A percentile compares a stretch with the other conserved stretches of the same genome.
Evolutionary conservation across 2,113 vertebrate genomes (phyloP).

Genomic region (Triplophysa siluroides): DNA sequence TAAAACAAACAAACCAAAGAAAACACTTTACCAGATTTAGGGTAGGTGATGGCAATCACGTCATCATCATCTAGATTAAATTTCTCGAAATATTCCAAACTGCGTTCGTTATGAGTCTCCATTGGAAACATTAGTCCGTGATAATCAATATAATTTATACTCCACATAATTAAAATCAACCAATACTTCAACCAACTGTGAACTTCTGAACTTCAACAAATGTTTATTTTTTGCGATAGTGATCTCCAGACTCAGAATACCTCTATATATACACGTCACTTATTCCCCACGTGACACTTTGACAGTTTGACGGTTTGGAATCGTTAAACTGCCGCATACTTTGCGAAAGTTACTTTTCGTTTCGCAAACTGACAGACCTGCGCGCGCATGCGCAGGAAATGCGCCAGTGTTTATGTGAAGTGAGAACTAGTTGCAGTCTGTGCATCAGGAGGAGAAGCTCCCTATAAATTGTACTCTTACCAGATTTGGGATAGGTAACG

Average conservation of each 20-base stretch:
- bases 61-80: slow-evolving; percentile 64
- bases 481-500: slow-evolving; percentile 77
- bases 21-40: slow-evolving; percentile 56
- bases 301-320: too few relatives aligned
- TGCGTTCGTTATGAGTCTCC: slow-evolving; percentile 59
- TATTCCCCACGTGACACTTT: too few relatives aligned
- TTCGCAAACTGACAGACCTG: background rate
- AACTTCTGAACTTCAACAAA: too few relatives aligned
- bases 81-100: slow-evolving; percentile 59
- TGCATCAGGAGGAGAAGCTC: background rate
- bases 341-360: background rate
- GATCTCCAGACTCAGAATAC: too few relatives aligned
- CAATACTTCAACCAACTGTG: too few relatives aligned
- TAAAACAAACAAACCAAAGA: background rate
- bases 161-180: background rate
- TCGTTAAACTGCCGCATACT: background rate
- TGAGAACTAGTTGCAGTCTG: background rate
- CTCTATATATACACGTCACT: too few relatives aligned
- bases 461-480: slow-evolving; percentile 42
- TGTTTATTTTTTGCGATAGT: too few relatives aligned
- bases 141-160: slow-evolving; percentile 13
- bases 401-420: too few relatives aligned
- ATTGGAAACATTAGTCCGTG: slow-evolving; percentile 50
- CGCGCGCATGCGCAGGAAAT: too few relatives aligned
- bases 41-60: slow-evolving; percentile 61